Evolutionary conservation across 2,113 vertebrate genomes (phyloP).

Genomic region (Isurus oxyrinchus): DNA sequence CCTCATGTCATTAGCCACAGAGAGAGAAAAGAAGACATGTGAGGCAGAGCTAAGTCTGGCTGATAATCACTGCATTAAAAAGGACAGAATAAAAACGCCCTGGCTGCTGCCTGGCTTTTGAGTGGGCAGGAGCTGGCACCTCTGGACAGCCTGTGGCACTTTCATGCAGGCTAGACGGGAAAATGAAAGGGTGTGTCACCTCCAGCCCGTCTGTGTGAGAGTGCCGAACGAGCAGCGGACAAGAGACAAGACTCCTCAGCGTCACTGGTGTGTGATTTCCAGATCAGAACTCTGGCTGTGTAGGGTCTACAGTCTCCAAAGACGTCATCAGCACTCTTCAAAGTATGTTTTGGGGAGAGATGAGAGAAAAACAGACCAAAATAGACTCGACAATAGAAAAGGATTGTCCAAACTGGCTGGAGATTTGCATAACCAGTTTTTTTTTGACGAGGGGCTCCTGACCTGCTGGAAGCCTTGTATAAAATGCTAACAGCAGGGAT

Average conservation of each 20-base stretch:
- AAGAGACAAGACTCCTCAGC: neutral
- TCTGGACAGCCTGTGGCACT: neutral
- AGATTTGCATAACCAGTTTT: neutral
- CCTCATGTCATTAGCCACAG: too few relatives aligned
- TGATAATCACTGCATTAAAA: neutral
- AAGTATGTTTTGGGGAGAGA: neutral
- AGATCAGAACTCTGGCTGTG: neutral
- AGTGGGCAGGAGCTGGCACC: neutral
- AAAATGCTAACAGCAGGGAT: neutral
- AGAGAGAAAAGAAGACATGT: too few relatives aligned
- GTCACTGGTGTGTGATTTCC: neutral
- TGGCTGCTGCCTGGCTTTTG: neutral
- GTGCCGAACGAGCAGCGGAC: neutral
- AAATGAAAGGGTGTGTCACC: neutral
- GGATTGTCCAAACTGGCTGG: constrained; percentile 3
- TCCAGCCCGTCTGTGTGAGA: neutral
- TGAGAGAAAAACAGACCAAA: neutral
- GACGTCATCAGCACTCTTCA: neutral
- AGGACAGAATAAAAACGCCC: neutral
- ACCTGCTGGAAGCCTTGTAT: neutral
- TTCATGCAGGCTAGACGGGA: neutral
- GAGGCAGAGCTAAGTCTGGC: neutral
- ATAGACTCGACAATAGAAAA: constrained; percentile 14
- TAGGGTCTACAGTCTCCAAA: neutral
- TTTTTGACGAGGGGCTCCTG: neutral